Conservation (phyloP, 2,888 invertebrate species). For the Ephialtes manifestator region DNA sequence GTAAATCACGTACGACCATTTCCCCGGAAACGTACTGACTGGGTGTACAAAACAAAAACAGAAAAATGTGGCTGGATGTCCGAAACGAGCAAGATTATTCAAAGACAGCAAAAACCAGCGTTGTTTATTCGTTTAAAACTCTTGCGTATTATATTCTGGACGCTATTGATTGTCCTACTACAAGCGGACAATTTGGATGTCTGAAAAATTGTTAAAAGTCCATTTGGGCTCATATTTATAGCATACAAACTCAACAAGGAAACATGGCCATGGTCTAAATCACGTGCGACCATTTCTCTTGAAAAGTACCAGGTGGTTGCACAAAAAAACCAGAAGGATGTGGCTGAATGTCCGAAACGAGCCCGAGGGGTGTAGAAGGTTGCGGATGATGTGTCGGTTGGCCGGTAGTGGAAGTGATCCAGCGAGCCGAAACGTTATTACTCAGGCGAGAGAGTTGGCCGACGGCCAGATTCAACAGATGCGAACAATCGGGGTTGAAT, state of each 20-base stretch:
- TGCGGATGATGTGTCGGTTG: conserved; percentile 53
- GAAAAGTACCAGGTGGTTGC: neutral
- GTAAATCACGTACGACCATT: neutral
- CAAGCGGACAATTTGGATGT: neutral
- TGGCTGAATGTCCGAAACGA: neutral
- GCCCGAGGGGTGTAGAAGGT: neutral
- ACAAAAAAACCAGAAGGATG: neutral
- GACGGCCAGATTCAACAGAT: conserved; percentile 81
- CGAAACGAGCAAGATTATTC: neutral
- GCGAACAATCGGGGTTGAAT: conserved; percentile 77
- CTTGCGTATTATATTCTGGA: neutral
- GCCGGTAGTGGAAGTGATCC: conserved; percentile 53
- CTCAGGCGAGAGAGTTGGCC: conserved; percentile 75
- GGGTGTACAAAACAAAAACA: neutral
- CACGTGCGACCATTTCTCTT: neutral
- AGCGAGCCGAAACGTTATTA: conserved; percentile 75
- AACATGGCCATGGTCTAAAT: neutral
- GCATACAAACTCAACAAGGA: neutral
- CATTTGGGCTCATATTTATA: neutral
- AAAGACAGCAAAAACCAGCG: neutral
- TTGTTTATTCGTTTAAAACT: neutral
- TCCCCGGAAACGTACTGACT: neutral
- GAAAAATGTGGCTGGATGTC: neutral
- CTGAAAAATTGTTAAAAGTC: neutral
- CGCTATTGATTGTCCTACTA: neutral